Percentiles rank a stretch among this genome's conserved stretches.
Conservation (phyloP, 2,113 vertebrate genomes). For the Ciconia stormi region DNA sequence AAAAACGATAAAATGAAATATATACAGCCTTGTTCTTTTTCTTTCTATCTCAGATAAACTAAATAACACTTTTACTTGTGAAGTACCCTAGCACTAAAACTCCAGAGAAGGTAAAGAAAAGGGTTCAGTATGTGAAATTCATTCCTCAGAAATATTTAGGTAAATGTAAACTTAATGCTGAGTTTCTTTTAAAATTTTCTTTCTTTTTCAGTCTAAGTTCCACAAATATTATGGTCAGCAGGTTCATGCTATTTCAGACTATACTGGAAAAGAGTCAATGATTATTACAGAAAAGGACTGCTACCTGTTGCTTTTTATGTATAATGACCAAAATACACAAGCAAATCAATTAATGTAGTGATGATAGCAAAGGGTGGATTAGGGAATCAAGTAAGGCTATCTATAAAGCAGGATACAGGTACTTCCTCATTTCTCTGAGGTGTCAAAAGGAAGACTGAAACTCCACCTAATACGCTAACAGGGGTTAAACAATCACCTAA, state of each 20-base stretch:
- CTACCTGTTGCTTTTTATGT: neutral
- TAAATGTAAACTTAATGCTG: neutral
- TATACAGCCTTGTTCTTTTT: neutral
- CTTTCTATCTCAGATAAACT: neutral
- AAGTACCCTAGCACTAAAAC: neutral
- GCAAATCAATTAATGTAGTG: neutral
- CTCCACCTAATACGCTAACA: neutral
- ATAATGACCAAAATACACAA: neutral
- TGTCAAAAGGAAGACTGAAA: neutral
- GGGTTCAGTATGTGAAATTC: neutral
- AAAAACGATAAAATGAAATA: neutral
- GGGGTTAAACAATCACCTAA: neutral
- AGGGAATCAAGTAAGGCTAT: neutral
- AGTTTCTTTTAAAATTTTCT: neutral
- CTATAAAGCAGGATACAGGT: neutral
- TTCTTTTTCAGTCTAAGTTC: neutral
- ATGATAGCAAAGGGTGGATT: neutral
- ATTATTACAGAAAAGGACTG: neutral
- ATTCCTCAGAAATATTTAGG: neutral
- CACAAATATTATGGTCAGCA: neutral
- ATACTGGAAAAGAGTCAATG: neutral
- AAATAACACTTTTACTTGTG: neutral
- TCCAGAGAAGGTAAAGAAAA: neutral
- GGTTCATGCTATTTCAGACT: neutral
- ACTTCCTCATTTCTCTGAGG: neutral